phyloP scores from a whole-genome alignment of 2,888 invertebrate genomes.

The Drosophila neoperkinsi region DNA sequence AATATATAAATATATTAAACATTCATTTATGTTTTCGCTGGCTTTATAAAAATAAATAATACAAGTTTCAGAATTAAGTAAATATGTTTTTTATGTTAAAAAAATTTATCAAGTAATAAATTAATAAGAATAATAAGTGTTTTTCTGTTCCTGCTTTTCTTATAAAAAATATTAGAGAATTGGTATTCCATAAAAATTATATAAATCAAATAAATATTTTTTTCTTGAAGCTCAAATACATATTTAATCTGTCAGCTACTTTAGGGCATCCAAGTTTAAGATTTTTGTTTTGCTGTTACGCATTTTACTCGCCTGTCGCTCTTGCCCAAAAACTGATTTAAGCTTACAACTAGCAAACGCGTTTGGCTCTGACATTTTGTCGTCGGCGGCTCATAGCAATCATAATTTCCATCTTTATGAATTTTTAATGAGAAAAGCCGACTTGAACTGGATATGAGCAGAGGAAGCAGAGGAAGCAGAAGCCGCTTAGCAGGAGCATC shows the following conservation, averaged over 20 bases:
- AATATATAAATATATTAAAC: background rate
- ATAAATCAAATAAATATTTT: background rate
- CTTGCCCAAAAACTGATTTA: constrained; percentile 9
- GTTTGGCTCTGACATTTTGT: constrained; percentile 74
- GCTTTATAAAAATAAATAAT: background rate
- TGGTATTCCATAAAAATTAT: background rate
- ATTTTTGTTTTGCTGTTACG: background rate
- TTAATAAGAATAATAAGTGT: background rate
- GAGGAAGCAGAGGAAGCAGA: constrained; percentile 8
- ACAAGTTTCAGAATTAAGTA: background rate
- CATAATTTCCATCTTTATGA: constrained; percentile 81
- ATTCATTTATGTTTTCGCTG: background rate
- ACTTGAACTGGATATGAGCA: constrained; percentile 36
- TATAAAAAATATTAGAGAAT: background rate
- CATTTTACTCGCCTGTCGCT: background rate
- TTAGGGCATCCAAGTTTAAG: background rate
- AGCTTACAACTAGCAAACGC: constrained; percentile 25
- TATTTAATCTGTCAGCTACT: background rate
- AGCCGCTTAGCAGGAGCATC: constrained; percentile 35
- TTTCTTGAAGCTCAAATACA: background rate
- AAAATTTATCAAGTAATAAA: no score
- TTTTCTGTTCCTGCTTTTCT: background rate
- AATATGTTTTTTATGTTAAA: background rate
- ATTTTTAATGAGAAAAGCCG: constrained; percentile 78
- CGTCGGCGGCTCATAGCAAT: constrained; percentile 75